Evolutionary conservation across 2,797 vertebrate genomes (phyloP), one percentile per base, ranked within the genome.

Genomic region (Gastrophryne carolinensis): DNA sequence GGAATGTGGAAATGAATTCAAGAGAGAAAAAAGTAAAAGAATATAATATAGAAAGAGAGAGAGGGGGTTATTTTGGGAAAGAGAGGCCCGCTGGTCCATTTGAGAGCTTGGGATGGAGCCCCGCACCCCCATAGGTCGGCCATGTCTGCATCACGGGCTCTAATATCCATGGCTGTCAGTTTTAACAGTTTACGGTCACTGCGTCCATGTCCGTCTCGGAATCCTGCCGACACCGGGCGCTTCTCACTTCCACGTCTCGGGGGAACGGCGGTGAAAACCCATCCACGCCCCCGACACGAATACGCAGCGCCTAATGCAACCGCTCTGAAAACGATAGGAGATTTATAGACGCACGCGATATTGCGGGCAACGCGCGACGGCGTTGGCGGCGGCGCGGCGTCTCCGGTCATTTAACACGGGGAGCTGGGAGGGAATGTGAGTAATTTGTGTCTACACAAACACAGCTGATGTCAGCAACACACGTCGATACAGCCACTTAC

Each of bases 401-500:
- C 34, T 27, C 44, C 17, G 27, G 29, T 50, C 68, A 58, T 60
- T 73, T 67, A 65, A 53, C 72, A 29, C 30, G 39, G 37, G n/a
- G 47, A 64, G 52, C 61, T 32, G 66, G 44, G 68, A 30, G 15
- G 62, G 24, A 73, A 37, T 50, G 29, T 41, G 62, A 72, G 70
- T 73, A 57, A 79, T 72, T 68, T 68, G 73, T 75, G 73, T 75
- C 54, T 53, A 50, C 63, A 75, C 39, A 35, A 68, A 30, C 73
- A 30, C 76, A 65, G 85, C 86, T 87, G 79, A 88, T 86, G 84
- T 88, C 87, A 88, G 87, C 87, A 88, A 77, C 80, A 80, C 79
- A 1, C 86, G 83, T 87, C 86, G 86, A 87, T 87, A 87, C 52
- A 80, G 84, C 85, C 85, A 88, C 85, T 88, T 87, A 87, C 82